phyloP scores from a whole-genome alignment of 2,113 vertebrate genomes.

The Lophochroa leadbeateri region DNA sequence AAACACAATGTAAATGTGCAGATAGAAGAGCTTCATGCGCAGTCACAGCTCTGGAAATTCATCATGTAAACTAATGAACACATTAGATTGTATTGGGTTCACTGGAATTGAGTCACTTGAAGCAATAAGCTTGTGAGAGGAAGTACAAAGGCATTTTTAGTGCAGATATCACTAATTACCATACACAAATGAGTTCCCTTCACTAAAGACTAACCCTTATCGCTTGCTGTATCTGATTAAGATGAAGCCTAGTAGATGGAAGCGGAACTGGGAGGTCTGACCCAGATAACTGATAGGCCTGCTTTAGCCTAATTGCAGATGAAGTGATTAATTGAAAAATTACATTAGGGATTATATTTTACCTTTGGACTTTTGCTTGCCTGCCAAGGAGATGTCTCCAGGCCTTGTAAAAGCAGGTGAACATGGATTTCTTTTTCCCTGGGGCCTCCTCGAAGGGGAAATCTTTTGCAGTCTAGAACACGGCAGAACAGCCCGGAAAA shows the following conservation, averaged over 20 bases:
- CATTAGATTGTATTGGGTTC: neutral
- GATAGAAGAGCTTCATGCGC: neutral
- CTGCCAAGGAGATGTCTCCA: neutral
- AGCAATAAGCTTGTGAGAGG: neutral
- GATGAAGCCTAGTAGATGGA: neutral
- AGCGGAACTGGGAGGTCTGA: neutral
- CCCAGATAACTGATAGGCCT: neutral
- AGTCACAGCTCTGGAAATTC: neutral
- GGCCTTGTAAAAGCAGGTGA: neutral
- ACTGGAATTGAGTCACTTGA: neutral
- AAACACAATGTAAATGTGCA: neutral
- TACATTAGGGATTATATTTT: neutral
- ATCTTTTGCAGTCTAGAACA: neutral
- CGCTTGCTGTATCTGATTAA: neutral
- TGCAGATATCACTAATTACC: neutral
- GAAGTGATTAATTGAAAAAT: neutral
- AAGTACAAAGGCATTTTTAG: neutral
- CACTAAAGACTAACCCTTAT: neutral
- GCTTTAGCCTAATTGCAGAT: neutral
- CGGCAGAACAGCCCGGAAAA: neutral
- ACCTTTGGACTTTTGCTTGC: neutral
- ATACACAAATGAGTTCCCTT: neutral
- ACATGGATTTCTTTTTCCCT: neutral
- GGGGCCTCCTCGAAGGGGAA: neutral
- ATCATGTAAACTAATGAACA: neutral